Evolutionary conservation across 2,797 vertebrate species (phyloP), one percentile per base, ranked within the genome.

Genomic region (Acanthurus lineatus): DNA sequence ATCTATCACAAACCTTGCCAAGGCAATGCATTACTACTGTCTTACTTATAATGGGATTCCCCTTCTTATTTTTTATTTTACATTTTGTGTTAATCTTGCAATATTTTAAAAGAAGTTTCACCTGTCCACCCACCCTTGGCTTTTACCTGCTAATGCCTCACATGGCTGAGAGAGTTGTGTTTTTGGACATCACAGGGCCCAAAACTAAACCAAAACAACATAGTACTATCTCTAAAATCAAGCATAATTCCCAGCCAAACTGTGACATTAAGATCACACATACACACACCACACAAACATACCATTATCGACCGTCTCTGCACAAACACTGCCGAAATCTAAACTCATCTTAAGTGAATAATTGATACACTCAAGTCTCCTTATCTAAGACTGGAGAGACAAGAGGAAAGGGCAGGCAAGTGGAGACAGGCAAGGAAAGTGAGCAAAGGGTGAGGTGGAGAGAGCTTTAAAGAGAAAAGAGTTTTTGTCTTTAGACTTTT

Each of bases 91-190:
- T 84, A 74, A 73, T 75, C 63, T 65, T 28, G 76, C 51, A 78
- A 79, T 84, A 73, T 74, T 67, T 88, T 49, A 86, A 35, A 42
- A 69, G n/a, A 58, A 68, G 70, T 56, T 78, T 81, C 79, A 84
- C 49, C 73, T 75, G 74, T 79, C 85, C 77, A 79, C 78, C 80
- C 70, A 77, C 77, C 61, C 40, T 19, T 68, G 52, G 62, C 44
- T 77, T 70, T 61, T 54, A 28, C 40, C 65, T 76, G 77, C 82
- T 84, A 90, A 82, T 84, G 62, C 70, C n/a, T 53, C 82, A 88
- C 83, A 83, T 77, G 85, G 74, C 82, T 83, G 78, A 77, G 82
- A 91, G 66, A 22, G 47, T 77, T 85, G 77, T 64, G 44, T 80
- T 54, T 70, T 28, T 51, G 61, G 75, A 76, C 51, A 74, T 88